Conservation (phyloP, 2,797 vertebrate species). For the Platalea minor region DNA sequence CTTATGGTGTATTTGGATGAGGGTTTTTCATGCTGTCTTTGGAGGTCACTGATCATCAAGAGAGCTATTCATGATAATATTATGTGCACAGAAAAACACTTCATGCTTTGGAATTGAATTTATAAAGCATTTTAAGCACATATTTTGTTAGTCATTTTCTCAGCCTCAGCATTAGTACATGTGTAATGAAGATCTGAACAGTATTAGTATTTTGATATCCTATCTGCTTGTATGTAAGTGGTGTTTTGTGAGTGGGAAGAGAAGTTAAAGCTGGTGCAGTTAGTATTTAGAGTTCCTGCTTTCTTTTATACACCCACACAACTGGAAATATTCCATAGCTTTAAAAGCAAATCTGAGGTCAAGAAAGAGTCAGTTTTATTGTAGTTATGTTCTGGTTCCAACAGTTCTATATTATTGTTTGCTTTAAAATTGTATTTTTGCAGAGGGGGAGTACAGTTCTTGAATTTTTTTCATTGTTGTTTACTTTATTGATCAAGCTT, state of each 20-base stretch:
- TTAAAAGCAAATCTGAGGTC: not conserved
- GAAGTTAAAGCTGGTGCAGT: not conserved
- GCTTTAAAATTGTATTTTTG: not conserved
- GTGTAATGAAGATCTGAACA: not conserved
- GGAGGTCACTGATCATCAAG: not conserved
- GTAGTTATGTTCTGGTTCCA: not conserved
- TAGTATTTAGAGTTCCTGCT: not conserved
- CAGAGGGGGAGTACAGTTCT: not conserved
- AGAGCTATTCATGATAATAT: not conserved
- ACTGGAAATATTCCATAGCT: conserved; percentile 16
- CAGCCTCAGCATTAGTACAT: not conserved
- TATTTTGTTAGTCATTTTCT: not conserved
- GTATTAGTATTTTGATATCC: not conserved
- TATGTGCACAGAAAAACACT: not conserved
- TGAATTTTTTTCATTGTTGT: not conserved
- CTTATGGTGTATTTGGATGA: not conserved
- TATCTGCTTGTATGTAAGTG: not conserved
- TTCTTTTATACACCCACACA: not conserved
- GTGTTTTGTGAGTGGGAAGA: not conserved
- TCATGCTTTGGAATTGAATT: not conserved
- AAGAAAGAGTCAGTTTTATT: not conserved
- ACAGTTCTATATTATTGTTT: not conserved
- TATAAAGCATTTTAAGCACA: not conserved
- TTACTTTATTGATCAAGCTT: not conserved
- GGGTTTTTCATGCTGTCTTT: not conserved